These are phyloP conservation scores for Leptodactylus fallax DNA, from an alignment of 2,797 vertebrate species.

Conservation along the genomic window DNA sequence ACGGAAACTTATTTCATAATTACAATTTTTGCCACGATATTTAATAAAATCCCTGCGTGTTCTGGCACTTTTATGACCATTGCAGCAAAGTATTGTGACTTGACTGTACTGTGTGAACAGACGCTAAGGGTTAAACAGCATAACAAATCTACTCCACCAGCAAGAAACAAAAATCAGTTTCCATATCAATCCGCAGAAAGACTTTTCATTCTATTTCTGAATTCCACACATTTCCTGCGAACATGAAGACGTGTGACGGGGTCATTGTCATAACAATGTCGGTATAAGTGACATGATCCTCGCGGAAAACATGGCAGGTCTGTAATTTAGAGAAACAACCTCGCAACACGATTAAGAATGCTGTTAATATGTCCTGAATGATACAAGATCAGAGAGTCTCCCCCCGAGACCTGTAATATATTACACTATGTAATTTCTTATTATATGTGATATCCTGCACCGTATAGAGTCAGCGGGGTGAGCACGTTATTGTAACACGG, in stretches of 20 bases:
- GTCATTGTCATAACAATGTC: conserved; percentile 47
- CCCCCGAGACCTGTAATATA: background rate
- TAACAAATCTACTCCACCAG: background rate
- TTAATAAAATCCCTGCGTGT: no score
- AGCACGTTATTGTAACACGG: background rate
- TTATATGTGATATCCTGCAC: background rate
- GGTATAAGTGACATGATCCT: conserved; percentile 17
- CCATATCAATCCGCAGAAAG: background rate
- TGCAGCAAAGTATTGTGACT: no score
- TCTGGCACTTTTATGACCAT: no score
- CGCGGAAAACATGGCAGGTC: background rate
- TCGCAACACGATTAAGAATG: background rate
- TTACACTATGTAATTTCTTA: background rate
- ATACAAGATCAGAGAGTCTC: no score
- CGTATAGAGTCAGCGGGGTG: background rate
- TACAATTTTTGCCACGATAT: no score
- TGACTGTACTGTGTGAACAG: background rate
- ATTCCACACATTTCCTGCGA: conserved; percentile 14
- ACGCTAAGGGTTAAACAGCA: background rate
- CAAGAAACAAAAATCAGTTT: background rate
- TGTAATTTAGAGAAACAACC: background rate
- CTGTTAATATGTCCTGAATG: background rate
- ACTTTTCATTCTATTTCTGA: conserved; percentile 1
- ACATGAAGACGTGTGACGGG: background rate
- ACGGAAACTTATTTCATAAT: no score